phyloP scores from a whole-genome alignment of 2,888 invertebrate genomes.

The Nycteola revayana region DNA sequence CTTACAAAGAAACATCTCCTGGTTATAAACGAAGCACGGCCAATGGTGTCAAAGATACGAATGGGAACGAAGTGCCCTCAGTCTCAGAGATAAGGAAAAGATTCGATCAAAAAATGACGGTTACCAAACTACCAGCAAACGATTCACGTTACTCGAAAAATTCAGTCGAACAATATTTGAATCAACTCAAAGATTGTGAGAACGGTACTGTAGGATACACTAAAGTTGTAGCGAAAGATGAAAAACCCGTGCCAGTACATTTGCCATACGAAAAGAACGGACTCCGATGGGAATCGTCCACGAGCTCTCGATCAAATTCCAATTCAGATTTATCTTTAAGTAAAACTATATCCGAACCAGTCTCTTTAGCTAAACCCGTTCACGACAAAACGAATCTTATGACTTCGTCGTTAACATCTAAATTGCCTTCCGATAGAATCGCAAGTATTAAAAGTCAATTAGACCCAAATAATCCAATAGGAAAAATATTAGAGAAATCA shows the following conservation, averaged over 20 bases:
- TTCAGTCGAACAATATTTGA: constrained; percentile 64
- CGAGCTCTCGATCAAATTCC: constrained; percentile 63
- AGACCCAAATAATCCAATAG: constrained; percentile 77
- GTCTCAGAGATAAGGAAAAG: constrained; percentile 82
- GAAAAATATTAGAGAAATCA: constrained; percentile 76
- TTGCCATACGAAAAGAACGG: constrained; percentile 73
- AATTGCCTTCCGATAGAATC: constrained; percentile 64
- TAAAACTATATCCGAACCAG: constrained; percentile 72
- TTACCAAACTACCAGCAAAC: constrained; percentile 71
- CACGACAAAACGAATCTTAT: constrained; percentile 55
- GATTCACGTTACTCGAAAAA: constrained; percentile 59
- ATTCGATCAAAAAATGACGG: constrained; percentile 79
- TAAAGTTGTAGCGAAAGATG: constrained; percentile 61
- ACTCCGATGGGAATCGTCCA: constrained; percentile 60
- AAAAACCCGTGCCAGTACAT: constrained; percentile 72
- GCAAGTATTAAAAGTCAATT: constrained; percentile 75
- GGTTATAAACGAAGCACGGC: constrained; percentile 65
- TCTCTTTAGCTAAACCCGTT: constrained; percentile 58
- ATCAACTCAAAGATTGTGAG: constrained; percentile 67
- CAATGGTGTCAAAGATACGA: constrained; percentile 79
- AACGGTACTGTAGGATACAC: constrained; percentile 65
- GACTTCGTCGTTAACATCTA: constrained; percentile 62
- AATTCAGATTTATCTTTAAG: constrained; percentile 71
- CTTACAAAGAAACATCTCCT: constrained; percentile 68
- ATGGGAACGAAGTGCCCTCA: constrained; percentile 81